phyloP scores from a whole-genome alignment of 2,888 invertebrate genomes.

The Lepidocyrtinus sp. region DNA sequence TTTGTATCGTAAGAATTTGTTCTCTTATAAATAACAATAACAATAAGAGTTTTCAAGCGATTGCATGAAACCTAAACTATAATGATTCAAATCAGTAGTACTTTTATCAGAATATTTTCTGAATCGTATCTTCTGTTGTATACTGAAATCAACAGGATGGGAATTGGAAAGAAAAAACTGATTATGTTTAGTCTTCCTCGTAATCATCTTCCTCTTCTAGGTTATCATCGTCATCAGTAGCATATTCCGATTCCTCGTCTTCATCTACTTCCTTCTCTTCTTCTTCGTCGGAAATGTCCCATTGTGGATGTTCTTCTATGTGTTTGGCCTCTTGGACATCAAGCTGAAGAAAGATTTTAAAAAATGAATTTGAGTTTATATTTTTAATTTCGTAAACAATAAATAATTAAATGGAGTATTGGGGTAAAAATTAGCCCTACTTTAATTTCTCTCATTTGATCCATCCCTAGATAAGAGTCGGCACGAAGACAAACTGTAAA shows the following conservation, averaged over 20 bases:
- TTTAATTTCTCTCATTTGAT: constrained; percentile 95
- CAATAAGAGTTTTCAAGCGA: too few species aligned
- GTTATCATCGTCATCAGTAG: constrained; percentile 78
- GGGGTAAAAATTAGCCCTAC: constrained; percentile 72
- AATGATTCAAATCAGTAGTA: too few species aligned
- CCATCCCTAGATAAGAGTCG: constrained; percentile 98
- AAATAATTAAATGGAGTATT: constrained; percentile 27
- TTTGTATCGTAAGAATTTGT: neutral
- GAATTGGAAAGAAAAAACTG: too few species aligned
- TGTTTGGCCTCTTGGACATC: constrained; percentile 97
- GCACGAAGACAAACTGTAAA: constrained; percentile 94
- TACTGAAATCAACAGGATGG: too few species aligned
- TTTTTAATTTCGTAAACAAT: constrained; percentile 10
- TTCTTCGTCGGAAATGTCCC: constrained; percentile 96
- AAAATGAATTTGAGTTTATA: neutral
- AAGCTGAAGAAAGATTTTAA: constrained; percentile 77
- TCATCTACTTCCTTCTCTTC: constrained; percentile 80
- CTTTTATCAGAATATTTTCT: too few species aligned
- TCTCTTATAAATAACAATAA: too few species aligned
- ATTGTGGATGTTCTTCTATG: constrained; percentile 96
- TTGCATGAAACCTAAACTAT: too few species aligned
- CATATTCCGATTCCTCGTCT: constrained; percentile 79
- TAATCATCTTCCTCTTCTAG: constrained; percentile 69
- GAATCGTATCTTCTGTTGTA: too few species aligned
- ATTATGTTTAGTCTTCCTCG: constrained; percentile 52